Conservation (phyloP, 2,888 invertebrate species). For the Lasioglossum vierecki region DNA sequence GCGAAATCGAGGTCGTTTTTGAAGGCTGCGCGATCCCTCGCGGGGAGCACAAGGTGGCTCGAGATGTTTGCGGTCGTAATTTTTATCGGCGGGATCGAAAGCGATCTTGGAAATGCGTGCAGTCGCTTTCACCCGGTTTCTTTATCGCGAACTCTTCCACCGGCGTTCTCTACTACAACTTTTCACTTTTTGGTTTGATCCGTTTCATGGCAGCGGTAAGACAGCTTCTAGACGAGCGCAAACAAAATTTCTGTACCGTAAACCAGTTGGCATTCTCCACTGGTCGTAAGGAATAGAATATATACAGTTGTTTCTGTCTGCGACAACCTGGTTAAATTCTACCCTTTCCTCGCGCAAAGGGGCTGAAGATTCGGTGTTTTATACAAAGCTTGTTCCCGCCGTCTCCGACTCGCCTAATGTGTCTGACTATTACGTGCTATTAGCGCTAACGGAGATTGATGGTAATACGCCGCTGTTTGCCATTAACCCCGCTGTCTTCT, state of each 20-base stretch:
- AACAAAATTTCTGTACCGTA: not conserved
- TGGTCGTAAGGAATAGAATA: no score
- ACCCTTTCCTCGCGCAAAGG: not conserved
- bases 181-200: not conserved
- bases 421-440: not conserved
- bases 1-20: slow-evolving; percentile 12
- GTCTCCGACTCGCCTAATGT: not conserved
- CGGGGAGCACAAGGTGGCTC: not conserved
- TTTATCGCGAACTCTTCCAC: not conserved
- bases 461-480: not conserved
- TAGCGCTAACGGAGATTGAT: not conserved
- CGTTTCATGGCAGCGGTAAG: not conserved
- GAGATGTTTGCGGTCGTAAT: not conserved
- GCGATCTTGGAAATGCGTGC: not conserved
- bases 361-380: not conserved
- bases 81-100: slow-evolving; percentile 3
- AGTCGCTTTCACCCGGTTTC: not conserved
- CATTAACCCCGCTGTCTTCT: slow-evolving; percentile 1
- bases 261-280: not conserved
- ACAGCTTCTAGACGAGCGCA: not conserved
- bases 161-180: not conserved
- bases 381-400: not conserved
- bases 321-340: not conserved
- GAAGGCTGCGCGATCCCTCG: not conserved
- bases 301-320: not conserved